A percentile compares a stretch with the other conserved stretches of the same genome.
Evolutionary conservation across 2,797 vertebrate species (phyloP).

Genomic region (Coranthus polyacanthus): DNA sequence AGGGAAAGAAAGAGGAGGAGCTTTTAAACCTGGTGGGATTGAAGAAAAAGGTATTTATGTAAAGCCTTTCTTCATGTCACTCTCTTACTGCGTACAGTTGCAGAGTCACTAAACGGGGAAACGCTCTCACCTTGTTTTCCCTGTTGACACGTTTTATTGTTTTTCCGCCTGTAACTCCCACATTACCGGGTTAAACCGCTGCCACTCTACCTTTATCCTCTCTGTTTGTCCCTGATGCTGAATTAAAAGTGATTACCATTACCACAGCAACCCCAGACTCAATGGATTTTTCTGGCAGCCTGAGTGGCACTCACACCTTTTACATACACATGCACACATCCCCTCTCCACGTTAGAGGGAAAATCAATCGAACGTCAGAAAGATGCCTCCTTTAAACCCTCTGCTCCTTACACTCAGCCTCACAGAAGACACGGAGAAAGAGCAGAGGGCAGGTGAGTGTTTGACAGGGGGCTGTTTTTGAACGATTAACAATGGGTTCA

Average conservation of each 20-base stretch:
- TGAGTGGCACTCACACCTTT: constrained; percentile 42
- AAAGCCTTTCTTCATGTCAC: constrained; percentile 48
- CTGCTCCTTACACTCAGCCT: neutral
- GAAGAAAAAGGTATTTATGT: constrained; percentile 60
- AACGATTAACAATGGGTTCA: constrained; percentile 3
- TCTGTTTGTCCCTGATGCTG: constrained; percentile 67
- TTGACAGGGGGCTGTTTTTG: constrained; percentile 17
- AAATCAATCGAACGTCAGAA: constrained; percentile 57
- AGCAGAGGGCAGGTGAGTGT: constrained; percentile 42
- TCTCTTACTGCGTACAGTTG: constrained; percentile 25
- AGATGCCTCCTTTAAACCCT: constrained; percentile 45
- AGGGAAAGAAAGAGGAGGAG: constrained; percentile 33
- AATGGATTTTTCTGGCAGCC: constrained; percentile 82
- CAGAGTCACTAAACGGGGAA: constrained; percentile 38
- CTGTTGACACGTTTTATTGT: constrained; percentile 54
- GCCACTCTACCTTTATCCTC: constrained; percentile 71
- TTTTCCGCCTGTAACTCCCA: constrained; percentile 49
- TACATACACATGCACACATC: constrained; percentile 15
- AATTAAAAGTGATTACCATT: constrained; percentile 86
- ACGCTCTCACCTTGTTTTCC: constrained; percentile 42
- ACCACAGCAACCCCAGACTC: constrained; percentile 88
- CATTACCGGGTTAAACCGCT: constrained; percentile 59
- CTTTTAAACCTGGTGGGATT: constrained; percentile 48
- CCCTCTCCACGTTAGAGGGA: constrained; percentile 43
- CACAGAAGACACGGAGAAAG: constrained; percentile 33